Percentiles rank a stretch among this genome's conserved stretches.
Evolutionary conservation across 2,888 invertebrate genomes (phyloP).

Genomic region (Chrysotoxum bicinctum): DNA sequence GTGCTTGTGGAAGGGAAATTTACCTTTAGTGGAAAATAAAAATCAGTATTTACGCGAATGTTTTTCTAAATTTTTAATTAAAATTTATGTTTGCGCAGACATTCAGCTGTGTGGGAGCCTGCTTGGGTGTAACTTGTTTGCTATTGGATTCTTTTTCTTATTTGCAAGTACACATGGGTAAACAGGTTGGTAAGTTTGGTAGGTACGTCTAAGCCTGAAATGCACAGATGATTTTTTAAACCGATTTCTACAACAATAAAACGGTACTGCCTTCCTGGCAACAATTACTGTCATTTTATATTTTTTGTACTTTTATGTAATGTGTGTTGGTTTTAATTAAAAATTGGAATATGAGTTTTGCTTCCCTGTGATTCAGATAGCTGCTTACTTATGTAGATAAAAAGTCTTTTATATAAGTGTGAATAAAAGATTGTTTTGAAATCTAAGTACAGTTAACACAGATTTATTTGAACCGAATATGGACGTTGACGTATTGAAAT

Average conservation of each 20-base stretch:
- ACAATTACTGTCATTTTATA: neutral
- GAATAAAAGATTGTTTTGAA: too few species aligned
- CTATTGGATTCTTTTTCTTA: conserved; percentile 19
- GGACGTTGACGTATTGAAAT: too few species aligned
- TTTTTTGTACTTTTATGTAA: neutral
- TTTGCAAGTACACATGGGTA: neutral
- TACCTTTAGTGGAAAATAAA: conserved; percentile 37
- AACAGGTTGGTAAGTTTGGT: neutral
- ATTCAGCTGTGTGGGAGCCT: conserved; percentile 7
- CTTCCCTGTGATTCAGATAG: neutral
- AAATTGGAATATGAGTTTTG: neutral
- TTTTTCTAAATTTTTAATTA: conserved; percentile 73
- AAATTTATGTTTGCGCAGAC: conserved; percentile 69
- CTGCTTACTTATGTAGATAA: neutral
- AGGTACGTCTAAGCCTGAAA: neutral
- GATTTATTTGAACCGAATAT: too few species aligned
- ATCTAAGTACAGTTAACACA: too few species aligned
- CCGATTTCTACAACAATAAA: neutral
- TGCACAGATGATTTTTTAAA: neutral
- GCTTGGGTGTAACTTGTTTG: conserved; percentile 23
- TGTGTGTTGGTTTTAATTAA: neutral
- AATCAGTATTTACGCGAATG: conserved; percentile 61
- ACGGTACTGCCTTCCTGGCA: neutral
- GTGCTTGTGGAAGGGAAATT: conserved; percentile 17
- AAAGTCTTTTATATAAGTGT: too few species aligned